Evolutionary conservation across 2,113 vertebrate genomes (phyloP), one percentile per base, ranked within the genome.

Genomic region (Thunnus thynnus): DNA sequence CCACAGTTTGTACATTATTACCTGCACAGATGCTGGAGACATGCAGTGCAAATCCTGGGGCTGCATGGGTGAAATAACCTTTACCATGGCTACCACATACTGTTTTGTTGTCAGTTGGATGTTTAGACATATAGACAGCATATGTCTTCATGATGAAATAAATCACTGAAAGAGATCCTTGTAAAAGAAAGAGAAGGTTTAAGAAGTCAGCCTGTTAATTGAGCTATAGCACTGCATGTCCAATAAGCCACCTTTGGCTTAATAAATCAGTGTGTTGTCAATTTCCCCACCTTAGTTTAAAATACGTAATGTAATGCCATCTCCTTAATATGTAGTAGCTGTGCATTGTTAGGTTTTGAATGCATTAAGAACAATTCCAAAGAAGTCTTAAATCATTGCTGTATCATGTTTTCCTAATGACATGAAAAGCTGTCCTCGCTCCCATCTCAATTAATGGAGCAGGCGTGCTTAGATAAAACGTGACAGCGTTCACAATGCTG

Each of bases 321-420:
- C 81, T 70, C 30, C 57, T 88, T 70, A 83, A 90, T 86, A 78
- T 81, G 79, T 72, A 74, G 82, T 20, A 55, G 71, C 46, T 73
- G 47, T 55, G 83, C 61, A 76, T 82, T 82, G 76, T 75, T 54
- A 69, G 36, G 16, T 80, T 88, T 56, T 82, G 72, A 88, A 88
- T 61, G 20, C 71, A 77, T 88, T 80, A 50, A 87, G 61, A 75
- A 50, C 58, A 80, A 41, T 68, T 84, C 78, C 76, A 71, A 46
- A 78, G 47, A 74, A 88, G 88, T 80, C 86, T 82, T 89, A 89
- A 90, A 93, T 92, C 91, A 92, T 57, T 50, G 48, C 54, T 54
- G 48, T 89, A 90, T 92, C 89, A 86, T 91, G 89, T 91, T 93
- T 86, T 88, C 80, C 75, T 90, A 91, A 92, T 89, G 90, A 92